phyloP scores from a whole-genome alignment of 2,797 vertebrate genomes.

The Nyctalus aviator region DNA sequence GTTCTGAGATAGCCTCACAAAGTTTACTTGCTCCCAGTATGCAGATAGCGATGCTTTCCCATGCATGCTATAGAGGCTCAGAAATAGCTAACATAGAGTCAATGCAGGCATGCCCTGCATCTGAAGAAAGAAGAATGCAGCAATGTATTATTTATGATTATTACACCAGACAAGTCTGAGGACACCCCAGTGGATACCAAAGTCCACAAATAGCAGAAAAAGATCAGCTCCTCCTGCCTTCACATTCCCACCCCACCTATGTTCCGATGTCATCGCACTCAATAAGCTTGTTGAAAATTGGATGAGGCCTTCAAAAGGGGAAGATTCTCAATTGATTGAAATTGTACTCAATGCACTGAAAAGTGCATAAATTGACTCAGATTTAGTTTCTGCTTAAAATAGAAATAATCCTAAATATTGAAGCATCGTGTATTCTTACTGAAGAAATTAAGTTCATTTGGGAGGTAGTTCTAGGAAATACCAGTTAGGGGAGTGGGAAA shows the following conservation, averaged over 20 bases:
- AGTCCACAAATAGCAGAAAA: background rate
- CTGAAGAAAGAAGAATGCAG: background rate
- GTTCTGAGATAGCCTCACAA: background rate
- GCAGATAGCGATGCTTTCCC: background rate
- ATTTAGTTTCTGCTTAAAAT: background rate
- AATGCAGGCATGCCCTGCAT: accelerated
- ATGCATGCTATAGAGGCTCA: background rate
- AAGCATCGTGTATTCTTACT: background rate
- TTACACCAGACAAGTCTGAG: background rate
- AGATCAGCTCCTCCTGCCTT: background rate
- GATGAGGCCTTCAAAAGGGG: background rate
- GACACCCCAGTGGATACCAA: background rate
- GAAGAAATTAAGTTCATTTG: background rate
- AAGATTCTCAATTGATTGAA: background rate
- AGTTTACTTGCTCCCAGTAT: background rate
- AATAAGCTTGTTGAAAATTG: background rate
- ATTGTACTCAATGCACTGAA: background rate
- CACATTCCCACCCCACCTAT: background rate
- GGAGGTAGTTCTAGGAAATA: background rate
- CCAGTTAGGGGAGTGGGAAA: background rate
- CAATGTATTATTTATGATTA: no score
- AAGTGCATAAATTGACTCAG: background rate
- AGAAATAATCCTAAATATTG: conserved; percentile 40
- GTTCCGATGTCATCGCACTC: background rate
- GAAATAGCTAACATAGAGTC: background rate